Evolutionary conservation across 1,140 invertebrate genomes (phyloP).

Genomic region (Tetragonula clypearis): DNA sequence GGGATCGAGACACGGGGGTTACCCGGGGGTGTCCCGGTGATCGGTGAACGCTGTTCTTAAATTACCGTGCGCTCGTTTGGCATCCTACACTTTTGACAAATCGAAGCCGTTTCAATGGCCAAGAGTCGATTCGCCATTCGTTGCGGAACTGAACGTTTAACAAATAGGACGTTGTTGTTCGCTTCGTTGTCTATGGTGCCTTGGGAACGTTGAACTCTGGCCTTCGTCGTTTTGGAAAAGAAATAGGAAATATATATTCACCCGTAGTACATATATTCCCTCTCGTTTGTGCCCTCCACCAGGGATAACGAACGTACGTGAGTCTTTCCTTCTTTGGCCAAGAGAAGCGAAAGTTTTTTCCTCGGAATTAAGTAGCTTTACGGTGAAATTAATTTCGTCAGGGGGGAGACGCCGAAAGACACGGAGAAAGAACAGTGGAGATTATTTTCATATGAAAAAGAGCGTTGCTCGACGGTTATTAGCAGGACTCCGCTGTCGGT

Average conservation of each 20-base stretch:
- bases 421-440: not conserved
- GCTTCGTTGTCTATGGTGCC: not conserved
- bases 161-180: not conserved
- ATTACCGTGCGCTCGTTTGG: constrained; percentile 23
- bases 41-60: constrained; percentile 19
- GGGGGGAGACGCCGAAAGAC: too few species aligned
- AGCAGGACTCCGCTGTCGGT: not conserved
- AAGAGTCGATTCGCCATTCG: constrained; percentile 11
- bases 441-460: constrained; percentile 11
- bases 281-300: not conserved
- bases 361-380: not conserved
- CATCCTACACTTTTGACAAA: constrained; percentile 10
- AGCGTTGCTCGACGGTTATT: not conserved
- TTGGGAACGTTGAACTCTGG: not conserved
- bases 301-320: not conserved
- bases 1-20: not conserved
- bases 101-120: constrained; percentile 21
- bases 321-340: not conserved
- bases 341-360: not conserved
- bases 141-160: constrained; percentile 4
- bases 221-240: constrained; percentile 1
- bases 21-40: constrained; percentile 31
- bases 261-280: too few species aligned
- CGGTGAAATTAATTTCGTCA: not conserved
- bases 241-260: not conserved